Evolutionary conservation across 1,140 invertebrate species (phyloP).

Genomic region (Artemia franciscana): DNA sequence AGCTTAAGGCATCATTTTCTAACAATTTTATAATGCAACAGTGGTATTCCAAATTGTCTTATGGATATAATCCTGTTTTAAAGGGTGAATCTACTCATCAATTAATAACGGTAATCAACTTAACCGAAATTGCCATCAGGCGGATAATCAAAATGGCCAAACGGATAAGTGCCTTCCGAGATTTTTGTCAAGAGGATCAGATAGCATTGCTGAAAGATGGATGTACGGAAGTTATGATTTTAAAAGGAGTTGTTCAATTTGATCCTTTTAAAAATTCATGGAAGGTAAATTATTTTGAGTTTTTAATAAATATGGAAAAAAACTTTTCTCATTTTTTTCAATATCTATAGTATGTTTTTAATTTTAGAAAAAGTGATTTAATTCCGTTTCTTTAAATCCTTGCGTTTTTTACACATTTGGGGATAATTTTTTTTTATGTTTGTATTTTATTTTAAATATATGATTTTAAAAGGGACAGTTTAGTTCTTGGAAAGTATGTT

Average conservation of each 20-base stretch:
- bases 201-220: conserved; percentile 66
- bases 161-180: conserved; percentile 62
- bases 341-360: neutral
- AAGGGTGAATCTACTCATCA: neutral
- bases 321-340: neutral
- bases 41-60: no score
- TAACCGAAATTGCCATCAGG: conserved; percentile 70
- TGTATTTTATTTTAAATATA: no score
- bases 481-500: no score
- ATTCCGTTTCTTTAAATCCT: neutral
- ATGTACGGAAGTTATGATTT: conserved; percentile 75
- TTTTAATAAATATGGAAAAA: neutral
- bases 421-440: no score
- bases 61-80: neutral
- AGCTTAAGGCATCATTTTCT: no score
- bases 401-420: neutral
- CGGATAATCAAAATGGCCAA: conserved; percentile 77
- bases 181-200: conserved; percentile 74
- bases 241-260: conserved; percentile 64
- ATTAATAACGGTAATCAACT: conserved; percentile 57
- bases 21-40: no score
- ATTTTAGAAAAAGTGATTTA: neutral
- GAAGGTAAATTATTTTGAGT: conserved; percentile 33
- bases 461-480: no score
- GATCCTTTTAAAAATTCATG: conserved; percentile 58